Percentiles rank a stretch among this genome's conserved stretches.
These are phyloP conservation scores for Elymnias hypermnestra DNA, from an alignment of 1,140 invertebrate genomes.

Conservation along the genomic window DNA sequence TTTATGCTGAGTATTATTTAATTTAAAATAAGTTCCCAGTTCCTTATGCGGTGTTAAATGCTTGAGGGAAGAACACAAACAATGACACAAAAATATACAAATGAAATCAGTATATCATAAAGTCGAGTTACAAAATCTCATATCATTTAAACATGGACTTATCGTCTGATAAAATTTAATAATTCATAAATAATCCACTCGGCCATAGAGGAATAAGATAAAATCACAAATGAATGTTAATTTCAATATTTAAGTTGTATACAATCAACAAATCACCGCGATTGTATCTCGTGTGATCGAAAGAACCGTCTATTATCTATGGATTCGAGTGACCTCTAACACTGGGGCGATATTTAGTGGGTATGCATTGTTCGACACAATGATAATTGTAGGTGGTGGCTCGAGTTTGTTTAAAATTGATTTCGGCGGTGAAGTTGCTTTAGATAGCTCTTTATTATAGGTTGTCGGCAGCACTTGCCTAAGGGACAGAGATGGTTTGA, in stretches of 20 bases:
- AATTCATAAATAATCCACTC: constrained; percentile 19
- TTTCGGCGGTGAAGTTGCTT: constrained; percentile 49
- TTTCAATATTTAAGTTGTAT: constrained; percentile 66
- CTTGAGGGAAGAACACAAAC: too few species aligned
- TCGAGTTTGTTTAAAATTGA: constrained; percentile 72
- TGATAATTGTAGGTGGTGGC: constrained; percentile 66
- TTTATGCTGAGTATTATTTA: too few species aligned
- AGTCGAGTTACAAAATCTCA: constrained; percentile 4
- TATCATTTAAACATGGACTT: constrained; percentile 12
- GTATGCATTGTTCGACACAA: constrained; percentile 51
- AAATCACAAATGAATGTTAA: constrained; percentile 66
- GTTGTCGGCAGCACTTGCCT: constrained; percentile 19
- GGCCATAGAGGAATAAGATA: constrained; percentile 32
- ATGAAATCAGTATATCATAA: too few species aligned
- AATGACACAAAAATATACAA: too few species aligned
- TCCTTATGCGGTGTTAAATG: too few species aligned
- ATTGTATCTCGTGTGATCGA: constrained; percentile 60
- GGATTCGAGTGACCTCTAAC: constrained; percentile 55
- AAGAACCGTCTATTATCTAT: constrained; percentile 54
- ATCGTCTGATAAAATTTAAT: constrained; percentile 20
- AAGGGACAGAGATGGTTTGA: not conserved
- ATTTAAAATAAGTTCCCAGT: too few species aligned
- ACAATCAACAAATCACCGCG: constrained; percentile 67
- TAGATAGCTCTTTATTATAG: constrained; percentile 56
- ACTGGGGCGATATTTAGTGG: constrained; percentile 46